These are phyloP conservation scores for Smithornis capensis DNA, from an alignment of 2,113 vertebrate genomes.

Conservation along the genomic window DNA sequence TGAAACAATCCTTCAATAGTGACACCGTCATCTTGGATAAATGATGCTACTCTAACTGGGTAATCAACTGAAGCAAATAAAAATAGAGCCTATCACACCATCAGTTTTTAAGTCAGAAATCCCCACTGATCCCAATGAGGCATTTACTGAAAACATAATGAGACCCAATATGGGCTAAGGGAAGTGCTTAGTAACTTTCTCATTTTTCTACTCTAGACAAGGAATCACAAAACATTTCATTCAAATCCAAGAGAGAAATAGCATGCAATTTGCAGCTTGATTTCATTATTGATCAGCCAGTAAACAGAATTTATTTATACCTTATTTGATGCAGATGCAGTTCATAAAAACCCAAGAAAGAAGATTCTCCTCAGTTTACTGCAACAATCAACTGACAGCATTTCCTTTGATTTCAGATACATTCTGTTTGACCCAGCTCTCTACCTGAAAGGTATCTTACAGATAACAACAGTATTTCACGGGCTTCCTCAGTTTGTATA, in stretches of 20 bases:
- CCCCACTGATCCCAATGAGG: neutral
- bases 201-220: constrained; percentile 22
- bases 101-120: constrained; percentile 38
- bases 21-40: constrained; percentile 25
- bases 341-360: neutral
- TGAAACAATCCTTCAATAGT: constrained; percentile 54
- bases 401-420: neutral
- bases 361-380: neutral
- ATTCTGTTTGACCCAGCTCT: neutral
- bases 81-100: constrained; percentile 34
- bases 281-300: constrained; percentile 32
- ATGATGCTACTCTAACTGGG: constrained; percentile 29
- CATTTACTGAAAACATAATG: constrained; percentile 37
- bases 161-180: neutral
- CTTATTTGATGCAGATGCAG: neutral
- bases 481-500: neutral
- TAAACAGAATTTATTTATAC: neutral
- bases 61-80: constrained; percentile 55
- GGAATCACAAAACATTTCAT: neutral
- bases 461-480: neutral
- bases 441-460: neutral
- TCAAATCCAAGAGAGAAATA: constrained; percentile 21
- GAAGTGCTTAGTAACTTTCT: constrained; percentile 21
- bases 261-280: constrained; percentile 12
- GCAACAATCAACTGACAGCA: neutral